These are phyloP conservation scores for Brachynemurus nebulosus DNA, from an alignment of 2,888 invertebrate species.

Conservation along the genomic window DNA sequence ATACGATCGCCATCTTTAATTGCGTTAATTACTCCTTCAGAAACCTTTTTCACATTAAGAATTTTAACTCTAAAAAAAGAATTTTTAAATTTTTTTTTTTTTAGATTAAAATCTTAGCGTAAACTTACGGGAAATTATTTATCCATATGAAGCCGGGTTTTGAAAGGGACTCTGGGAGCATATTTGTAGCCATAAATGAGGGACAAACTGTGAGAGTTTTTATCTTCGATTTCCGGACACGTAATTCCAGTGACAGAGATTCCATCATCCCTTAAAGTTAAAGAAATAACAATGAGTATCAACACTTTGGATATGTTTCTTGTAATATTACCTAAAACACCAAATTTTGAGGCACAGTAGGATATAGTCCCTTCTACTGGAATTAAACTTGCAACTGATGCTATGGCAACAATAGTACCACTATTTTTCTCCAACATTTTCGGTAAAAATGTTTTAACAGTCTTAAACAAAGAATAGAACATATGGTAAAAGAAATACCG, in stretches of 20 bases:
- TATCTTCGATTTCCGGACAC: not conserved
- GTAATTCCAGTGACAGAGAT: not conserved
- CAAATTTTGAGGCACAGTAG: constrained; percentile 71
- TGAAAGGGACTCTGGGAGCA: too few relatives aligned
- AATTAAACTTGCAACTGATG: constrained; percentile 62
- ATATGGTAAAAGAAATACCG: too few relatives aligned
- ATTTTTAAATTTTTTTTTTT: too few relatives aligned
- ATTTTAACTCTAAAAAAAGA: too few relatives aligned
- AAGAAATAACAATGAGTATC: too few relatives aligned
- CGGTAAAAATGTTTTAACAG: constrained; percentile 60
- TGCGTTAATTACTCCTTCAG: too few relatives aligned
- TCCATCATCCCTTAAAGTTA: not conserved
- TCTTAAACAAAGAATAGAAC: constrained; percentile 37
- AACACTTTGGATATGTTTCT: not conserved
- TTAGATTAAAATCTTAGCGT: too few relatives aligned
- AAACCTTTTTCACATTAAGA: too few relatives aligned
- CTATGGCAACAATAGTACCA: constrained; percentile 63
- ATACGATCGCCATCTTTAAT: too few relatives aligned
- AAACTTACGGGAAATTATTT: too few relatives aligned
- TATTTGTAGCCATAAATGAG: not conserved
- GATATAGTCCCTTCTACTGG: constrained; percentile 66
- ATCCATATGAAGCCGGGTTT: too few relatives aligned
- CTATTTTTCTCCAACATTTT: constrained; percentile 58
- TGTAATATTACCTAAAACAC: constrained; percentile 47
- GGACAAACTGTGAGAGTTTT: not conserved